phyloP scores from a whole-genome alignment of 2,888 invertebrate species.

The Bruchidius siliquastri region DNA sequence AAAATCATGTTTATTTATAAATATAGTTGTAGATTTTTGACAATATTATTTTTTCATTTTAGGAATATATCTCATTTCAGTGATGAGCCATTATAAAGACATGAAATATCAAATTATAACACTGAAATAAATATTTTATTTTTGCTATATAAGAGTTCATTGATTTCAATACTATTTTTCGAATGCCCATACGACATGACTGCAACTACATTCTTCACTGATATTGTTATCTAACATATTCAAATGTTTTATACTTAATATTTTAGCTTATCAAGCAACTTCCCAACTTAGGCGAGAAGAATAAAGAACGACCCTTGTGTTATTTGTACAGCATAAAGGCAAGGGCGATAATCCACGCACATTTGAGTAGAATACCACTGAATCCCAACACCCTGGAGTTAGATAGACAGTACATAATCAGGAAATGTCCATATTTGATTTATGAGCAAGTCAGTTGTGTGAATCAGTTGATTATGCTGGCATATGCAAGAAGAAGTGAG shows the following conservation, averaged over 20 bases:
- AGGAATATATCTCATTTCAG: too few species aligned
- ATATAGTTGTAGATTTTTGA: too few species aligned
- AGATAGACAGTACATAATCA: constrained; percentile 78
- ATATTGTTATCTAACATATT: too few species aligned
- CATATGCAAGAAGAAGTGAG: constrained; percentile 84
- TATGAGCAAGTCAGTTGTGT: constrained; percentile 97
- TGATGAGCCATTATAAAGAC: too few species aligned
- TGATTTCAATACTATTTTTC: too few species aligned
- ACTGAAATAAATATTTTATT: too few species aligned
- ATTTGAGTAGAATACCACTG: constrained; percentile 78
- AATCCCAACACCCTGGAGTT: constrained; percentile 75
- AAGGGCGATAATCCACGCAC: constrained; percentile 91
- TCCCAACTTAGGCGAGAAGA: constrained; percentile 90
- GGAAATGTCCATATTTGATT: constrained; percentile 90
- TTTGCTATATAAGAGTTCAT: too few species aligned
- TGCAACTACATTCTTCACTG: neutral
- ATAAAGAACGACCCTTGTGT: constrained; percentile 91
- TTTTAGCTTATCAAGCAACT: constrained; percentile 81
- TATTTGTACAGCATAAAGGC: constrained; percentile 90
- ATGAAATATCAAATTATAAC: too few species aligned
- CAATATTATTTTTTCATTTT: too few species aligned
- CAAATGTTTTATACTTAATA: neutral
- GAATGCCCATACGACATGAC: too few species aligned
- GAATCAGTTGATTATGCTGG: constrained; percentile 86
- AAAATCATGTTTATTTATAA: too few species aligned